phyloP scores from a whole-genome alignment of 2,113 vertebrate species.

The Danionella cerebrum region DNA sequence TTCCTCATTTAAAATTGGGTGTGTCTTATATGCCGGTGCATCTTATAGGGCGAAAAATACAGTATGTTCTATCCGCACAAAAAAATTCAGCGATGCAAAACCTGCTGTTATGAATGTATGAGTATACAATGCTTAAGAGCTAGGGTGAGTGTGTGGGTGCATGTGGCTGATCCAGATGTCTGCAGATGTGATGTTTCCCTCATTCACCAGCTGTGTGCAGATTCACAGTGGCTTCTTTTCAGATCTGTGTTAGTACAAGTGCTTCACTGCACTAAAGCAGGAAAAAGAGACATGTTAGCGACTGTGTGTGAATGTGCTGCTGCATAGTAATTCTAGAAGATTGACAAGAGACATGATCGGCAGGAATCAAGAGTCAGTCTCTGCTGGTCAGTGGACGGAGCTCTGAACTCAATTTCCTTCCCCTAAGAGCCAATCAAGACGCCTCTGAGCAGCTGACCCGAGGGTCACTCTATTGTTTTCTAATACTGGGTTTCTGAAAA shows the following conservation, averaged over 20 bases:
- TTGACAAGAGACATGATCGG: neutral
- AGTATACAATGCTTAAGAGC: neutral
- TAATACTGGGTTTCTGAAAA: neutral
- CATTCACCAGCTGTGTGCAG: neutral
- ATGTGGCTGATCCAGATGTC: neutral
- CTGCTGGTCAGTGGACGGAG: neutral
- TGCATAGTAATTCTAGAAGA: neutral
- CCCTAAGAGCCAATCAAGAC: constrained; percentile 11
- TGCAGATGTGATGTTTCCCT: neutral
- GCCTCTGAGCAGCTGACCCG: neutral
- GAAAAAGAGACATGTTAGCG: neutral
- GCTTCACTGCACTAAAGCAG: neutral
- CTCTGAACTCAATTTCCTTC: constrained; percentile 14
- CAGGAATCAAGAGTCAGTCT: neutral
- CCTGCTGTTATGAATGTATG: neutral
- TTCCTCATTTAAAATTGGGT: too few species aligned
- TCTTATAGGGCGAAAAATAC: too few species aligned
- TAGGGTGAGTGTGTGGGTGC: neutral
- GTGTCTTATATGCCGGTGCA: too few species aligned
- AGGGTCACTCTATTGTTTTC: constrained; percentile 5
- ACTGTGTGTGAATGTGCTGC: neutral
- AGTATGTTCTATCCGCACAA: too few species aligned
- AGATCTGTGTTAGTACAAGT: neutral
- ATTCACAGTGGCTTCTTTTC: neutral
- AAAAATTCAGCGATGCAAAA: too few species aligned